phyloP scores from a whole-genome alignment of 2,888 invertebrate species.

The Schrankia costaestrigalis region DNA sequence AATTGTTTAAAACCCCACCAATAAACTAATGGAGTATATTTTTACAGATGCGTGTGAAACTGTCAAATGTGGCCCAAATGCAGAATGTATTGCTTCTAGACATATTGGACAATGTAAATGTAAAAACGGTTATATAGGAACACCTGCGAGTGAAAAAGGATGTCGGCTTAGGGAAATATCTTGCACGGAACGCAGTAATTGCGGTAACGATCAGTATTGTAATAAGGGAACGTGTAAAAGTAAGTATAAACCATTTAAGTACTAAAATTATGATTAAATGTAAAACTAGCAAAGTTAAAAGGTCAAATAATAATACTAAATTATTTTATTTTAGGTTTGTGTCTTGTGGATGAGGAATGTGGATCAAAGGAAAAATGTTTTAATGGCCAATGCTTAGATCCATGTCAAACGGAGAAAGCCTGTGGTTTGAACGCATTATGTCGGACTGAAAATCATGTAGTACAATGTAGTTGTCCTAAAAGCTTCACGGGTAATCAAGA shows the following conservation, averaged over 20 bases:
- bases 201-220: slow-evolving; percentile 89
- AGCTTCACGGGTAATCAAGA: slow-evolving; percentile 93
- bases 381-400: slow-evolving; percentile 90
- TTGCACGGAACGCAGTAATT: slow-evolving; percentile 87
- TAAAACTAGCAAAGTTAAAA: no score
- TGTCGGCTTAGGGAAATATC: slow-evolving; percentile 88
- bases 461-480: slow-evolving; percentile 90
- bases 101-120: slow-evolving; percentile 91
- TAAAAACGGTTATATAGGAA: slow-evolving; percentile 88
- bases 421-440: slow-evolving; percentile 94
- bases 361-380: slow-evolving; percentile 88
- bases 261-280: no score
- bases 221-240: slow-evolving; percentile 90
- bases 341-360: slow-evolving; percentile 90
- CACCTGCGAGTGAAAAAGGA: slow-evolving; percentile 86
- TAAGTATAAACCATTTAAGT: slow-evolving; percentile 53
- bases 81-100: slow-evolving; percentile 89
- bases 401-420: slow-evolving; percentile 86
- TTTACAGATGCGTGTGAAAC: slow-evolving; percentile 87
- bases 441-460: slow-evolving; percentile 84
- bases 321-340: slow-evolving; percentile 81
- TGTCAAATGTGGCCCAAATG: slow-evolving; percentile 89
- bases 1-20: not conserved
- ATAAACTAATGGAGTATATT: not conserved
- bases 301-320: not conserved